Conservation (phyloP, 2,888 invertebrate genomes). For the Platerodrilus igneus region DNA sequence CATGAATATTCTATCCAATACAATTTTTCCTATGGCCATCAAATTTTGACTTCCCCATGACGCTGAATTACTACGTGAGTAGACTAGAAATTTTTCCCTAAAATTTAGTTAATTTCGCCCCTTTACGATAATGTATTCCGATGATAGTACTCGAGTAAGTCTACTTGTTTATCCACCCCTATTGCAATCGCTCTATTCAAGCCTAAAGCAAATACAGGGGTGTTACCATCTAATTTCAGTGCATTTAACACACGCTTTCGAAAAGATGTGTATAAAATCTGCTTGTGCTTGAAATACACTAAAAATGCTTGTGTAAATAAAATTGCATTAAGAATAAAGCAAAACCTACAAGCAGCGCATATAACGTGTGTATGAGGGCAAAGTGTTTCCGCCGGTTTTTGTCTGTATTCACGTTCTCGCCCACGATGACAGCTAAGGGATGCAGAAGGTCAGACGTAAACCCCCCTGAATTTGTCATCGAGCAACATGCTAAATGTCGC, state of each 20-base stretch:
- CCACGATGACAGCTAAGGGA: conserved; percentile 25
- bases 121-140: conserved; percentile 26
- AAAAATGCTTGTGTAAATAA: conserved; percentile 26
- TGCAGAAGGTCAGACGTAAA: conserved; percentile 23
- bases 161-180: conserved; percentile 19
- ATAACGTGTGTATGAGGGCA: conserved; percentile 12
- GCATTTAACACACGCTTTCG: conserved; percentile 10
- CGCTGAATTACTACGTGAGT: conserved; percentile 23
- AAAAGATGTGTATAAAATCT: conserved; percentile 8
- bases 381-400: conserved; percentile 24
- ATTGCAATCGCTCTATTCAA: conserved; percentile 21
- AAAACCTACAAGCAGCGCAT: conserved; percentile 8
- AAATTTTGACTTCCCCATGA: no score
- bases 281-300: no score
- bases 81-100: conserved; percentile 23
- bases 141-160: conserved; percentile 20
- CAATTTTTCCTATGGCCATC: no score
- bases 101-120: conserved; percentile 29
- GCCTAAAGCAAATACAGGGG: conserved; percentile 24
- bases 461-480: conserved; percentile 27
- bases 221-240: conserved; percentile 19
- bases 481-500: conserved; percentile 30
- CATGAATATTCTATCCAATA: no score
- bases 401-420: conserved; percentile 9
- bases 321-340: conserved; percentile 28